Conservation (phyloP, 2,888 invertebrate species). For the Cosmia trapezina region DNA sequence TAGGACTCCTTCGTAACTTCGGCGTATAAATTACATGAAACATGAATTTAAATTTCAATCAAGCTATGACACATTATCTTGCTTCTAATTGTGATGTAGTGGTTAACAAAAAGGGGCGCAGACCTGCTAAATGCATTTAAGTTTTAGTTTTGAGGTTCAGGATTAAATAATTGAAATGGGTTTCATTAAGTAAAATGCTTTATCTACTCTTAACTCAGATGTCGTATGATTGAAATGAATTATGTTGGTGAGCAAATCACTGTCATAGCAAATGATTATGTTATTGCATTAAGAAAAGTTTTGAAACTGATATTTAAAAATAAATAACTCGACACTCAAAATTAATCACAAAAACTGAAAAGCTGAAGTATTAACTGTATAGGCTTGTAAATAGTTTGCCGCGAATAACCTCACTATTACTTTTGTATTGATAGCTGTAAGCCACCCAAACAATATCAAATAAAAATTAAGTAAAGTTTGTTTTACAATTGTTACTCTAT, state of each 20-base stretch:
- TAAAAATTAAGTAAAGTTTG: too few relatives aligned
- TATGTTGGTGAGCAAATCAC: not conserved
- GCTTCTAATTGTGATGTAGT: constrained; percentile 11
- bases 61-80: constrained; percentile 16
- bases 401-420: too few relatives aligned
- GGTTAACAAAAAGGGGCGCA: constrained; percentile 2
- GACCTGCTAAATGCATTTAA: not conserved
- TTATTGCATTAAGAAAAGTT: not conserved
- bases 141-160: not conserved
- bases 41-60: constrained; percentile 43
- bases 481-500: too few relatives aligned
- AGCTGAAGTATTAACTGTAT: too few relatives aligned
- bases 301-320: not conserved
- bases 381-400: too few relatives aligned
- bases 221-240: not conserved
- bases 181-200: not conserved
- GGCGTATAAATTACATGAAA: constrained; percentile 31
- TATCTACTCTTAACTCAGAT: not conserved
- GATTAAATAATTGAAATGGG: not conserved
- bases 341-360: too few relatives aligned
- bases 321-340: too few relatives aligned
- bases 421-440: too few relatives aligned
- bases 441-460: too few relatives aligned
- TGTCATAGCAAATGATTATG: not conserved
- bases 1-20: constrained; percentile 23